Percentiles rank a stretch among this genome's conserved stretches.
phyloP scores from a whole-genome alignment of 2,113 vertebrate species.

The Geococcyx californianus region DNA sequence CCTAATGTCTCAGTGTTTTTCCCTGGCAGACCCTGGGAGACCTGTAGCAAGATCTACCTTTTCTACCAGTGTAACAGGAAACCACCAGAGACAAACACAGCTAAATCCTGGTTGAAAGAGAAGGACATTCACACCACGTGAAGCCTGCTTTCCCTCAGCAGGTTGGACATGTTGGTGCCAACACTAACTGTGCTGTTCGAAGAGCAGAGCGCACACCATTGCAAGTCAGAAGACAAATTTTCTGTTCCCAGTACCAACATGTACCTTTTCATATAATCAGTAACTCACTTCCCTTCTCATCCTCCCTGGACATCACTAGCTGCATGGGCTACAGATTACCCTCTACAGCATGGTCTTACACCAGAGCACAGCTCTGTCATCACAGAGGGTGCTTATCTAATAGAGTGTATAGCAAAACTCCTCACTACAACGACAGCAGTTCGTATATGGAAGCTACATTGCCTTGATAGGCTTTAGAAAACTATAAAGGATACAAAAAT shows the following conservation, averaged over 20 bases:
- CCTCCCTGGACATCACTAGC: neutral
- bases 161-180: neutral
- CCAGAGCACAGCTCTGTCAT: neutral
- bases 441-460: neutral
- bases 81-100: neutral
- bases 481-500: neutral
- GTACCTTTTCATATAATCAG: neutral
- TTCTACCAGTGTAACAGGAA: neutral
- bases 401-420: neutral
- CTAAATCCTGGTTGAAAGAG: neutral
- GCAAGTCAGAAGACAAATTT: neutral
- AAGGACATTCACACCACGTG: neutral
- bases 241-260: neutral
- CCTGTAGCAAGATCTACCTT: neutral
- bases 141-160: neutral
- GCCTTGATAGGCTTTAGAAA: neutral
- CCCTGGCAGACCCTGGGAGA: neutral
- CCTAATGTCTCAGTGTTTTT: neutral
- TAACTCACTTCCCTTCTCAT: neutral
- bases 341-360: accelerated
- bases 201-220: neutral
- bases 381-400: accelerated
- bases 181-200: neutral
- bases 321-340: neutral
- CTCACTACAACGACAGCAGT: neutral